Evolutionary conservation across 2,113 vertebrate species (phyloP).

Genomic region (Campylomormyrus numenius): DNA sequence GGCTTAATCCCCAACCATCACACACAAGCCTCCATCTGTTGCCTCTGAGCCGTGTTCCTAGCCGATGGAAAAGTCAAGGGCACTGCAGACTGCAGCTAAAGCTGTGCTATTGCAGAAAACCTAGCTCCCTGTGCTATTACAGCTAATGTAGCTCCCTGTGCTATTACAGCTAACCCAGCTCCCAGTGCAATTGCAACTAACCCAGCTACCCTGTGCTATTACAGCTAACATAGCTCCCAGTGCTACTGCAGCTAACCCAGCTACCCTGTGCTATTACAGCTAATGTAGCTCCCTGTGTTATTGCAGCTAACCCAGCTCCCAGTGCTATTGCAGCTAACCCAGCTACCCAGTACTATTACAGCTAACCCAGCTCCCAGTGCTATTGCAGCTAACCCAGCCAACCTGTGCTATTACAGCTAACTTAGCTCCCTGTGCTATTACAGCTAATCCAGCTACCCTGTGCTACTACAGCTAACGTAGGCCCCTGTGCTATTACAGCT

Average conservation of each 20-base stretch:
- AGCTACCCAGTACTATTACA: neutral
- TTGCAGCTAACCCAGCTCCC: neutral
- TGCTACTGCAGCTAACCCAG: neutral
- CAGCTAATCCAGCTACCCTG: neutral
- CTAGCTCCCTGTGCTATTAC: conserved; percentile 13
- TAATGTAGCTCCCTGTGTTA: neutral
- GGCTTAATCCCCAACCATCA: conserved; percentile 56
- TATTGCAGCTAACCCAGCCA: neutral
- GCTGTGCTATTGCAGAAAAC: conserved; percentile 17
- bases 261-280: neutral
- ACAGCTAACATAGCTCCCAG: neutral
- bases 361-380: neutral
- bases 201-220: neutral
- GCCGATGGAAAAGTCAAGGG: conserved; percentile 52
- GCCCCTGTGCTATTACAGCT: neutral
- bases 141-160: neutral
- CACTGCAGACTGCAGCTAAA: conserved; percentile 34
- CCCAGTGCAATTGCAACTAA: neutral
- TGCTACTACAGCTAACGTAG: no score
- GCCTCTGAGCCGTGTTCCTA: conserved; percentile 49
- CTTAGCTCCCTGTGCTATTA: neutral
- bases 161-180: neutral
- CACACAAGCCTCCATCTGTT: conserved; percentile 66
- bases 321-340: no score
- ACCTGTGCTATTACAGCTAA: neutral